Conservation (phyloP, 2,113 vertebrate species). For the Pseudolaguvia tuberculata region DNA sequence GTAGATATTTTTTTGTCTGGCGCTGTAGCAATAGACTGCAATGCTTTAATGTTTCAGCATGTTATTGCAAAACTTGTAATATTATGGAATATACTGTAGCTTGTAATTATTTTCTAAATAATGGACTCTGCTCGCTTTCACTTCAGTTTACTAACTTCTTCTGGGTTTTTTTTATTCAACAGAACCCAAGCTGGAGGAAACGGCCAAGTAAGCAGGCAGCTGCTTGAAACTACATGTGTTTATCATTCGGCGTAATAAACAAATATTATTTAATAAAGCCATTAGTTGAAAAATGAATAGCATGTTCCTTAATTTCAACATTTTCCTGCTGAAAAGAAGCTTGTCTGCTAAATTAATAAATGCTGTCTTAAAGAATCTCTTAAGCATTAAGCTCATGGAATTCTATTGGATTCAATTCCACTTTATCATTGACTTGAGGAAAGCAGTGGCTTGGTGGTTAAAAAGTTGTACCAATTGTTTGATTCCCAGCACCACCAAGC, state of each 20-base stretch:
- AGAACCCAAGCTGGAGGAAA: conserved; percentile 67
- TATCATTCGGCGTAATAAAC: conserved; percentile 14
- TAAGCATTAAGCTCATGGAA: not conserved
- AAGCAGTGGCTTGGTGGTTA: too few relatives aligned
- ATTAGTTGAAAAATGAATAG: conserved; percentile 4
- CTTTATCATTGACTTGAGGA: not conserved
- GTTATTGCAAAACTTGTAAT: too few relatives aligned
- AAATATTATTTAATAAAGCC: conserved; percentile 47
- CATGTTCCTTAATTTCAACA: not conserved
- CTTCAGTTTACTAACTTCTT: not conserved
- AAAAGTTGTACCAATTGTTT: too few relatives aligned
- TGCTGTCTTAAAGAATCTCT: not conserved
- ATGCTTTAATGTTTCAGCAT: too few relatives aligned
- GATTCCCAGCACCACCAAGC: too few relatives aligned
- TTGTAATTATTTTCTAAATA: too few relatives aligned
- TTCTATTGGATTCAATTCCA: too few relatives aligned
- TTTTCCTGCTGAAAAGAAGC: not conserved
- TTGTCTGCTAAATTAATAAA: not conserved
- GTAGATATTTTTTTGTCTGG: too few relatives aligned
- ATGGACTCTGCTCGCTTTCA: not conserved
- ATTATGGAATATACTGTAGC: too few relatives aligned
- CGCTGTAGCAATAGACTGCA: too few relatives aligned
- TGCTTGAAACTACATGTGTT: not conserved
- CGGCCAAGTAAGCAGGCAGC: conserved; percentile 56
- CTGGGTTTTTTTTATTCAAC: conserved; percentile 10